These are phyloP conservation scores for Coptodon bakossiorum DNA, from an alignment of 2,113 vertebrate genomes.

Conservation along the genomic window DNA sequence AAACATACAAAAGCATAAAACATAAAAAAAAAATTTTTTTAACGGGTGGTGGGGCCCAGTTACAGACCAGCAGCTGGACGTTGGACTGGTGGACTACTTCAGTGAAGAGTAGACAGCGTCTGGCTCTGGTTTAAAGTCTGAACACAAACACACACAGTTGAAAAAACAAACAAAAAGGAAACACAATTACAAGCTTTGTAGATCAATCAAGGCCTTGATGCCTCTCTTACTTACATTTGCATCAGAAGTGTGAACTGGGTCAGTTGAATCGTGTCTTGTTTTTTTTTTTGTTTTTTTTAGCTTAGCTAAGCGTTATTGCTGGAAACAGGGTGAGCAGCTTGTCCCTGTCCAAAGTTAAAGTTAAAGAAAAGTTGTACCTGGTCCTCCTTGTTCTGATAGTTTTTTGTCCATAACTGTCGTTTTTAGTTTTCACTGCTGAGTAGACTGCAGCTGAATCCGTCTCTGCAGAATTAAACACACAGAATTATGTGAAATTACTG, in stretches of 20 bases:
- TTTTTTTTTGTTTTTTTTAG: background rate
- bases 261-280: background rate
- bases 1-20: background rate
- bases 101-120: accelerated
- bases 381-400: background rate
- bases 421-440: background rate
- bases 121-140: background rate
- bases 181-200: background rate
- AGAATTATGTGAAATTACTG: background rate
- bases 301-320: accelerated
- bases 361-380: background rate
- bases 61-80: background rate
- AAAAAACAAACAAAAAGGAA: background rate
- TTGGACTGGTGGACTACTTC: background rate
- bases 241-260: background rate
- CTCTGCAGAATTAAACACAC: background rate
- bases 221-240: background rate
- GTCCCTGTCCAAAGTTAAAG: accelerated
- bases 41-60: background rate
- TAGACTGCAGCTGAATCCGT: background rate
- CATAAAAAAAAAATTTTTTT: background rate
- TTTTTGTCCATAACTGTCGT: background rate
- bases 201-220: background rate
- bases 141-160: background rate
- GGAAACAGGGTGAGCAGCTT: background rate